Evolutionary conservation across 2,113 vertebrate species (phyloP).

Genomic region (Oryzias woworae): DNA sequence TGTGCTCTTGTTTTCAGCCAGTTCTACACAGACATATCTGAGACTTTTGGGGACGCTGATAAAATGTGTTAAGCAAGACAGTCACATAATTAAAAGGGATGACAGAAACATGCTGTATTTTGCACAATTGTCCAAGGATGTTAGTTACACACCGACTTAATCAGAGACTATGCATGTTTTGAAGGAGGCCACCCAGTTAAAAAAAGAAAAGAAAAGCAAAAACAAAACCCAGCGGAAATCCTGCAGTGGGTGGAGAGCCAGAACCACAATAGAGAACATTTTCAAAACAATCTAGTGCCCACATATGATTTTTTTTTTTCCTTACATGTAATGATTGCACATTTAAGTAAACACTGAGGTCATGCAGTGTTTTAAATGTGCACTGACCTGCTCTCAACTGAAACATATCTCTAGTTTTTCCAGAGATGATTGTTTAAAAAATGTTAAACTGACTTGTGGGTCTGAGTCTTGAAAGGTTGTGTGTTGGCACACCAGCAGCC

Average conservation of each 20-base stretch:
- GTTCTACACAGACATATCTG: background rate
- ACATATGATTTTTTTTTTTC: no score
- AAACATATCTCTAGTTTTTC: no score
- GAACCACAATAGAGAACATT: slow-evolving; percentile 25
- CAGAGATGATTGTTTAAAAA: no score
- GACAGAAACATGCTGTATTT: background rate
- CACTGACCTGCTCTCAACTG: no score
- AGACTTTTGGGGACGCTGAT: slow-evolving; percentile 1
- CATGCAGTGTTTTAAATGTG: no score
- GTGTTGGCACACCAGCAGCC: no score
- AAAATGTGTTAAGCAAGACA: background rate
- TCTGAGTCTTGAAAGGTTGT: no score
- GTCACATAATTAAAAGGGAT: slow-evolving; percentile 12
- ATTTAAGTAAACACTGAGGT: no score
- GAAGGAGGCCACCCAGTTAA: slow-evolving; percentile 1
- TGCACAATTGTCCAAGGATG: no score
- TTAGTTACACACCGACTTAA: background rate
- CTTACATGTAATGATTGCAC: no score
- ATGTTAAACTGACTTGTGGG: no score
- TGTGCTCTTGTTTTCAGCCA: slow-evolving; percentile 6
- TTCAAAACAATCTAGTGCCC: background rate
- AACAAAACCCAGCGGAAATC: slow-evolving; percentile 11
- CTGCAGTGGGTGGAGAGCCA: slow-evolving; percentile 10
- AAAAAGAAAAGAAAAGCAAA: slow-evolving; percentile 10
- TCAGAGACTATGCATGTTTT: background rate